phyloP scores from a whole-genome alignment of 2,113 vertebrate genomes.

The Lota lota region DNA sequence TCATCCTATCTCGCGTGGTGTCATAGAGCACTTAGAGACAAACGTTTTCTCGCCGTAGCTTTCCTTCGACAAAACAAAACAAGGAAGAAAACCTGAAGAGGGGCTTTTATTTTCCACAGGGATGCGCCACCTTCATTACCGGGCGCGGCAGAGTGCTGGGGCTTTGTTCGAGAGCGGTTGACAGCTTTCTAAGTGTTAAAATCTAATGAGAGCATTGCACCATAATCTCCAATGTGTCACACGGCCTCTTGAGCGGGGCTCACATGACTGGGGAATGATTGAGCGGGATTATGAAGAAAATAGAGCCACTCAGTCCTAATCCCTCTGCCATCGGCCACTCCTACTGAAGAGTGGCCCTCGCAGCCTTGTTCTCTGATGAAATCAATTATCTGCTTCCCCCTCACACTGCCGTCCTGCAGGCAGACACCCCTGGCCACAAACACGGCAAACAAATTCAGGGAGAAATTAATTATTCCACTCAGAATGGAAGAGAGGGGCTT shows the following conservation, averaged over 20 bases:
- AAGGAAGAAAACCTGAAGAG: no score
- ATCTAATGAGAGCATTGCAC: conserved; percentile 61
- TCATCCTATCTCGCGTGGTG: no score
- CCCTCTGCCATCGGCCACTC: conserved; percentile 49
- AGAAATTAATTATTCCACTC: conserved; percentile 58
- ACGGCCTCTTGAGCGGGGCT: conserved; percentile 30
- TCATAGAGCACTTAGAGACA: no score
- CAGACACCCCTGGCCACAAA: not conserved
- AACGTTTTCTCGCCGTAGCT: no score
- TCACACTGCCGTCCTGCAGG: not conserved
- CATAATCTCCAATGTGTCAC: conserved; percentile 60
- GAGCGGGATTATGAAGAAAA: conserved; percentile 66
- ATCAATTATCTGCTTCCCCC: conserved; percentile 61
- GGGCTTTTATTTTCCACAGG: no score
- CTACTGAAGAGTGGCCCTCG: conserved; percentile 21
- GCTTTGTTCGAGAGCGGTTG: conserved; percentile 66
- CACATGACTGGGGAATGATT: conserved; percentile 52
- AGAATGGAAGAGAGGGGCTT: conserved; percentile 38
- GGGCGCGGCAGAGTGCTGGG: conserved; percentile 20
- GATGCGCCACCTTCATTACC: conserved; percentile 45
- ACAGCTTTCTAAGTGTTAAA: conserved; percentile 60
- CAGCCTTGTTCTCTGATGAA: conserved; percentile 42
- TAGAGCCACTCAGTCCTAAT: conserved; percentile 61
- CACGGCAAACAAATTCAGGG: conserved; percentile 43
- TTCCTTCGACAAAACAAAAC: no score